Evolutionary conservation across 1,140 invertebrate genomes (phyloP).

Genomic region (Drosophila bifasciata): DNA sequence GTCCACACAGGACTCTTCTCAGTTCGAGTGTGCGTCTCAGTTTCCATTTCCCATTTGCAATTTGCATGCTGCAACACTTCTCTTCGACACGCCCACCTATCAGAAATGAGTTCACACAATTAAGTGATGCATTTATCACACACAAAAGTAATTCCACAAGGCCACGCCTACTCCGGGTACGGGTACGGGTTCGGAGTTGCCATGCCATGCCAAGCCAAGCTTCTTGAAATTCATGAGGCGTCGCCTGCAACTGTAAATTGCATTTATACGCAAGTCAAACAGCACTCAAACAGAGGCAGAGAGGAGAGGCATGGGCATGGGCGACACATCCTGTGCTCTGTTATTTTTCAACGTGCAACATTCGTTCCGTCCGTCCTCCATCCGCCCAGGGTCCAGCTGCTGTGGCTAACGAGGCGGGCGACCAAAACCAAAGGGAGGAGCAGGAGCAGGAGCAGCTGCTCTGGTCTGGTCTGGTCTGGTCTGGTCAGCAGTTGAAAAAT

Average conservation of each 20-base stretch:
- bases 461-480: background rate
- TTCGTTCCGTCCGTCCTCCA: conserved; percentile 23
- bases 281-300: conserved; percentile 54
- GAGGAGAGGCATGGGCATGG: background rate
- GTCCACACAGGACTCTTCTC: background rate
- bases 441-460: conserved; percentile 1
- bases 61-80: conserved; percentile 7
- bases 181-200: conserved; percentile 15
- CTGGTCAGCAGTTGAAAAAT: conserved; percentile 55
- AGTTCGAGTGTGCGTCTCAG: conserved; percentile 19
- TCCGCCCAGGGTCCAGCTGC: conserved; percentile 13
- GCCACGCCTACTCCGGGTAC: conserved; percentile 24
- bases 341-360: conserved; percentile 59
- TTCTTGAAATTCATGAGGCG: conserved; percentile 80
- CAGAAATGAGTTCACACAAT: conserved; percentile 58
- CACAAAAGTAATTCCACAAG: conserved; percentile 66
- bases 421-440: conserved; percentile 13
- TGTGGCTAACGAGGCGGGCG: conserved; percentile 46
- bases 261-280: conserved; percentile 79
- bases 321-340: conserved; percentile 40
- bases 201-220: conserved; percentile 15
- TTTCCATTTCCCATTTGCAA: conserved; percentile 18
- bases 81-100: conserved; percentile 29
- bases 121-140: conserved; percentile 77
- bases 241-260: conserved; percentile 77